A percentile compares a stretch with the other conserved stretches of the same genome.
phyloP scores from a whole-genome alignment of 2,797 vertebrate species.

The Bovichtus diacanthus region DNA sequence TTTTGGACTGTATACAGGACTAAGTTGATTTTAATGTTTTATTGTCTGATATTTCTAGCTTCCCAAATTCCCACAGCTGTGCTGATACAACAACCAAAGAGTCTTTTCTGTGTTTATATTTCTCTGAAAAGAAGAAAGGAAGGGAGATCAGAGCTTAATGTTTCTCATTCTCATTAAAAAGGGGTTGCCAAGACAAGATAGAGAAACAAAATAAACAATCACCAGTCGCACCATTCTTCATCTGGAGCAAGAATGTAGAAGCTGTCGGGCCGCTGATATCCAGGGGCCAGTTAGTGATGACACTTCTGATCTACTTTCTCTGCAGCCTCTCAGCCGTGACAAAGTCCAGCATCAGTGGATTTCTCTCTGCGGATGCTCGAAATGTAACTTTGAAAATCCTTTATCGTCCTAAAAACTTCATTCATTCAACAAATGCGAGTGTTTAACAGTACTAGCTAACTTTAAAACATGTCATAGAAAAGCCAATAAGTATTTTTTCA shows the following conservation, averaged over 20 bases:
- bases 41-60: constrained; percentile 18
- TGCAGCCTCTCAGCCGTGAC: constrained; percentile 71
- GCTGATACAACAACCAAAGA: constrained; percentile 49
- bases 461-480: not conserved
- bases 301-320: constrained; percentile 80
- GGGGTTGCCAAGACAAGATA: constrained; percentile 79
- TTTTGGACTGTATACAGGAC: constrained; percentile 22
- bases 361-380: constrained; percentile 2
- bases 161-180: constrained; percentile 77
- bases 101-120: constrained; percentile 74
- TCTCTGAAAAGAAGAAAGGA: constrained; percentile 67
- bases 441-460: not conserved
- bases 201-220: constrained; percentile 84
- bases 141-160: constrained; percentile 56
- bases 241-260: constrained; percentile 76
- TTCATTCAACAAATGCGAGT: not conserved
- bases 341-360: constrained; percentile 75
- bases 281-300: constrained; percentile 74
- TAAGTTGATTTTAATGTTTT: constrained; percentile 12
- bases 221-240: constrained; percentile 71
- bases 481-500: not conserved
- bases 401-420: not conserved
- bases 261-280: constrained; percentile 61
- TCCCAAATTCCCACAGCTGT: constrained; percentile 42
- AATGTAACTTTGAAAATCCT: not conserved